Evolutionary conservation across 2,888 invertebrate species (phyloP), one percentile per base, ranked within the genome.

Genomic region (Dexiosoma caninum): DNA sequence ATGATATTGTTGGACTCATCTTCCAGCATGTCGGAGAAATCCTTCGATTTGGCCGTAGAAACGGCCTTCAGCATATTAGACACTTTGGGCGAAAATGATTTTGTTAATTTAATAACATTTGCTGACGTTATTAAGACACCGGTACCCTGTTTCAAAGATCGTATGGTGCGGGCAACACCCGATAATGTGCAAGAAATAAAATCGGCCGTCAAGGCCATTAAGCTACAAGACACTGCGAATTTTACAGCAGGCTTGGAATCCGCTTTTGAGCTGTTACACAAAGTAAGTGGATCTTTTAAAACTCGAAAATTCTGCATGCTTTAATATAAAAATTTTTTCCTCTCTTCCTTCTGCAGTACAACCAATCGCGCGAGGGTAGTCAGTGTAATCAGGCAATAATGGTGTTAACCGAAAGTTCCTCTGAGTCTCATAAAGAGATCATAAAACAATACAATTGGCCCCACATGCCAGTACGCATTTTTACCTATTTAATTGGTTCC

Each of bases 341-440:
- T 40, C 81, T 88, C 90, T 9, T n/a, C n/a, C n/a, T n/a, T n/a
- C n/a, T n/a, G n/a, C 87, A 95, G 93, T 96, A 96, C 86, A 96
- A 96, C 87, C 93, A 95, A 83, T 95, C 95, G 0, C 94, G 95
- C 0, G 94, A 94, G 85, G 97, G 97, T 4, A 95, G 96, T 85
- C 96, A 97, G 87, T 99, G 99, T 89, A 99, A 99, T 91, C 98
- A 98, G 91, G 98, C 98, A 2, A 98, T 99, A 69, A 98, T 99
- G 95, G 91, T 99, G 69, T 95, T 99, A 80, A 98, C 98, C 0
- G 97, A 98, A 84, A 98, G 98, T 21, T 96, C 97, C 10, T 95
- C 97, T 2, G 92, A 91, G 46, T 92, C 93, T 0, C 93, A 93
- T 9, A 92, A 92, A 84, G 92, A 93, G 1, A 93, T 92, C 30